Evolutionary conservation across 2,113 vertebrate genomes (phyloP).

Genomic region (Argyrosomus japonicus): DNA sequence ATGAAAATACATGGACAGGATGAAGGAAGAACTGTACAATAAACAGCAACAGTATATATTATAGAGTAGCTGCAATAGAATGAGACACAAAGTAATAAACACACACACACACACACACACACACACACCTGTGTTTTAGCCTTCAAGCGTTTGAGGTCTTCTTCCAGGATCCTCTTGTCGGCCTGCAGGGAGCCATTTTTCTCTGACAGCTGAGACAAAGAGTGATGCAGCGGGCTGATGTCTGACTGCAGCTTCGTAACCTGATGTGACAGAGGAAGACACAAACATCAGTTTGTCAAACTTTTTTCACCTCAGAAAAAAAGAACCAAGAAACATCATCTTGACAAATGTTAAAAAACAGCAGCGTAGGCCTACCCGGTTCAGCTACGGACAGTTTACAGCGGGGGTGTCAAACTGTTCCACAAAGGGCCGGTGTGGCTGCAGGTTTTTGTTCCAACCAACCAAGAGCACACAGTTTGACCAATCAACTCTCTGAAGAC

Average conservation of each 20-base stretch:
- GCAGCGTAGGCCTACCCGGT: no score
- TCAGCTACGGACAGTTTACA: no score
- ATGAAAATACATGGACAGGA: background rate
- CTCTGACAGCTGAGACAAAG: slow-evolving; percentile 91
- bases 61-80: background rate
- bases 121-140: slow-evolving; percentile 88
- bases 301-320: background rate
- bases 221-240: slow-evolving; percentile 93
- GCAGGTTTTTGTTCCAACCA: no score
- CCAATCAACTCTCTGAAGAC: no score
- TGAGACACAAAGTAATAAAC: background rate
- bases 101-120: background rate
- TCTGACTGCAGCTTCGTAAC: slow-evolving; percentile 92
- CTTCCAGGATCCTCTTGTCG: slow-evolving; percentile 95
- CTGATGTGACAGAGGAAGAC: slow-evolving; percentile 68
- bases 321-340: background rate
- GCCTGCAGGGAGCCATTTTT: slow-evolving; percentile 95
- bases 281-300: background rate
- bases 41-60: background rate
- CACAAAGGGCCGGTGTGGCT: no score
- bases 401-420: no score
- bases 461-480: no score
- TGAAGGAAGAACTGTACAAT: background rate
- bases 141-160: slow-evolving; percentile 95
- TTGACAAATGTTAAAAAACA: no score